Evolutionary conservation across 2,797 vertebrate genomes (phyloP).

Genomic region (Cyclopterus lumpus): DNA sequence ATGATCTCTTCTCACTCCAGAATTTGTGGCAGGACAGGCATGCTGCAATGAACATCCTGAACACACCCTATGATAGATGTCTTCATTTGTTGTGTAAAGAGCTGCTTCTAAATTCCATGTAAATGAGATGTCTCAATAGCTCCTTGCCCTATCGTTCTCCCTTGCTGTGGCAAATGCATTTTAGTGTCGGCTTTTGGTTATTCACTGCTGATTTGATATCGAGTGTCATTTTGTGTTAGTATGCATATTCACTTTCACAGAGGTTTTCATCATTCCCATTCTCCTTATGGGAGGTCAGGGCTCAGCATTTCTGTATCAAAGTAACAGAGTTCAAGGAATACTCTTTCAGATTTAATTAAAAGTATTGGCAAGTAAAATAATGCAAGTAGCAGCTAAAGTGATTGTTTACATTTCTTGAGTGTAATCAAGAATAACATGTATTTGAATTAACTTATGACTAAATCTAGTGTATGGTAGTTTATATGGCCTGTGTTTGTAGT

Average conservation of each 20-base stretch:
- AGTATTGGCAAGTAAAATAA: background rate
- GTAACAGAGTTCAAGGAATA: background rate
- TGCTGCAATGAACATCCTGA: slow-evolving; percentile 52
- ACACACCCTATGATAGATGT: slow-evolving; percentile 60
- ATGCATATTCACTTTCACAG: slow-evolving; percentile 42
- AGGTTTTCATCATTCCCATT: slow-evolving; percentile 45
- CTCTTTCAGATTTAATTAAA: background rate
- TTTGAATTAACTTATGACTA: background rate
- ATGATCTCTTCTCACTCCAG: slow-evolving; percentile 54
- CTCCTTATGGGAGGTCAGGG: slow-evolving; percentile 32
- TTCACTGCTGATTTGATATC: slow-evolving; percentile 42
- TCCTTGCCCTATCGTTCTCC: background rate
- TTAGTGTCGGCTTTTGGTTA: slow-evolving; percentile 16
- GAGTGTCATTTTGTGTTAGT: slow-evolving; percentile 26
- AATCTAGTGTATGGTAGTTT: too few species aligned
- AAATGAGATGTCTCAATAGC: slow-evolving; percentile 22
- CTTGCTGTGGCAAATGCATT: background rate
- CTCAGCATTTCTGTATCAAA: slow-evolving; percentile 19
- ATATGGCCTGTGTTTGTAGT: too few species aligned
- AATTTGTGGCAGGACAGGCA: slow-evolving; percentile 54
- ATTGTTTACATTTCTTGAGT: background rate
- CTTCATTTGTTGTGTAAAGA: slow-evolving; percentile 58
- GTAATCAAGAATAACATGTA: slow-evolving; percentile 11
- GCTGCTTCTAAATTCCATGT: slow-evolving; percentile 27
- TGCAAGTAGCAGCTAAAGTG: background rate